Conservation (phyloP, 2,888 invertebrate genomes). For the Cephus nigrinus region DNA sequence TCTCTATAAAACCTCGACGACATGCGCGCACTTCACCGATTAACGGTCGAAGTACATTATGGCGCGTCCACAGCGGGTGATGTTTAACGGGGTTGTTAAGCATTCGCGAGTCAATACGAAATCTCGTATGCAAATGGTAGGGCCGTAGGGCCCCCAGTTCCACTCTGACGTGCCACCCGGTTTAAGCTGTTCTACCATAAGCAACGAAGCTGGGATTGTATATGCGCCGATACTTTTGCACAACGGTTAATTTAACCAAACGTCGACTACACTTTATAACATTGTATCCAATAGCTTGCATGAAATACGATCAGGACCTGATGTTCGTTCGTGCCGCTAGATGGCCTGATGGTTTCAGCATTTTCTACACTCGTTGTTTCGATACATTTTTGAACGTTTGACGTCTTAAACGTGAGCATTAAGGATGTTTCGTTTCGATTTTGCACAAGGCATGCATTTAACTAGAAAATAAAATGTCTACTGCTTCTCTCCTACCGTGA, state of each 20-base stretch:
- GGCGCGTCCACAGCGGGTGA: constrained; percentile 6
- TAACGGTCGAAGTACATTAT: constrained; percentile 11
- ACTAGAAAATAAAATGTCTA: not conserved
- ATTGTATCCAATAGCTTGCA: not conserved
- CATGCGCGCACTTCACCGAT: constrained; percentile 2
- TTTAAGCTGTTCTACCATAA: not conserved
- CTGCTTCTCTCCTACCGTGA: constrained; percentile 14
- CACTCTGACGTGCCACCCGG: constrained; percentile 10
- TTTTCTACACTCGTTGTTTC: not conserved
- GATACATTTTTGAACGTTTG: not conserved
- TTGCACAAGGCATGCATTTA: not conserved
- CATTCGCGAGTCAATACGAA: constrained; percentile 34
- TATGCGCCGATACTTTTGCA: constrained; percentile 1
- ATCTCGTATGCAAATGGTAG: constrained; percentile 43
- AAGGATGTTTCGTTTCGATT: not conserved
- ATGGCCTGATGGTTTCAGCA: not conserved
- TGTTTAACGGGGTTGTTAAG: constrained; percentile 33
- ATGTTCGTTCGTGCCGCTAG: not conserved
- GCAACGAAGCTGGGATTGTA: constrained; percentile 1
- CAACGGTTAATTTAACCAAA: constrained; percentile 1
- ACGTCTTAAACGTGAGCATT: not conserved
- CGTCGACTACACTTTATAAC: not conserved
- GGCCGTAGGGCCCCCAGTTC: constrained; percentile 15
- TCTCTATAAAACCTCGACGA: constrained; percentile 1
- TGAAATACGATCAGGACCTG: not conserved